Conservation (phyloP, 2,113 vertebrate species). For the Sapajus apella region DNA sequence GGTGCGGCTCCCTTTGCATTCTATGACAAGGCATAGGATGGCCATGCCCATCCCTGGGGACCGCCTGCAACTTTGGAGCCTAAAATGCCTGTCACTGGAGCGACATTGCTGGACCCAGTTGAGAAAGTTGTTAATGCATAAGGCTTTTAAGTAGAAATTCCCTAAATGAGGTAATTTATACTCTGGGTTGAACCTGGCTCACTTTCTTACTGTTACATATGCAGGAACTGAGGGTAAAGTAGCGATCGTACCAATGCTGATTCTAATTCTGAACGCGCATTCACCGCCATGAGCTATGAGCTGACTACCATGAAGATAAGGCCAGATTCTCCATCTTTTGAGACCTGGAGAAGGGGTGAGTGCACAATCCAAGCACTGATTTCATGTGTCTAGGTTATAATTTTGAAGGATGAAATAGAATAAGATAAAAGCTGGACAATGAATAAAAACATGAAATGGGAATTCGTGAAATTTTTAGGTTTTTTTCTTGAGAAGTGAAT, state of each 20-base stretch:
- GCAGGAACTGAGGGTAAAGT: background rate
- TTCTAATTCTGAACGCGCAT: background rate
- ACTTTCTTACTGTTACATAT: background rate
- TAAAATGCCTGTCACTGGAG: background rate
- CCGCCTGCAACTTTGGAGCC: fast-evolving
- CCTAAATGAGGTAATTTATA: background rate
- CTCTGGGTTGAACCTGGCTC: background rate
- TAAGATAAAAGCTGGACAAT: background rate
- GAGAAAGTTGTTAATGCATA: background rate
- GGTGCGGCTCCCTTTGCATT: background rate
- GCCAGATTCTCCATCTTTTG: background rate
- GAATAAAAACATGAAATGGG: background rate
- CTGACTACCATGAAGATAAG: fast-evolving
- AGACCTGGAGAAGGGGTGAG: background rate
- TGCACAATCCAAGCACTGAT: background rate
- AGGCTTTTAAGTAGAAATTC: background rate
- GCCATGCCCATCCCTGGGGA: fast-evolving
- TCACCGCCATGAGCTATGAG: background rate
- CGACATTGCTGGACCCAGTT: background rate
- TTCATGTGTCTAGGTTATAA: background rate
- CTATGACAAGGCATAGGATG: fast-evolving
- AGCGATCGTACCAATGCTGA: background rate
- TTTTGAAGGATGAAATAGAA: background rate
- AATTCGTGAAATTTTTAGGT: background rate
- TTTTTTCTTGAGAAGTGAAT: background rate